Evolutionary conservation across 2,888 invertebrate genomes (phyloP), one percentile per base, ranked within the genome.

Genomic region (Brachyptera putata): DNA sequence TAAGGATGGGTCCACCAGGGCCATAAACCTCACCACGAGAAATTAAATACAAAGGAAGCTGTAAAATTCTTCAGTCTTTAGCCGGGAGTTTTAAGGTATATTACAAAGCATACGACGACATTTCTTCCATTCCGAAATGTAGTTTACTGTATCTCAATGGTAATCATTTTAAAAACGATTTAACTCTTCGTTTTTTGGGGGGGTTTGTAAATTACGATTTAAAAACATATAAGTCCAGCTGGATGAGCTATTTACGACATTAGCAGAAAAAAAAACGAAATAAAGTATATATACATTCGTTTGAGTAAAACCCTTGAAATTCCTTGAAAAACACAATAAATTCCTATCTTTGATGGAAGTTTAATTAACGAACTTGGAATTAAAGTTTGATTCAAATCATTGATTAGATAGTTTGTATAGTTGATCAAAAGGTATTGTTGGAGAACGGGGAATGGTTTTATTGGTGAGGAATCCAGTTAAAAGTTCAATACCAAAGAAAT

Each of bases 101-200:
- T 2, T 24, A 36, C 36, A 53, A 53, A 53, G 36, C 3, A n/a
- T 30, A 30, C 18, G 53, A n/a, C 53, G n/a, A 53, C 53, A 53
- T 53, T 53, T 53, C 14, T 36, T 18, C 36, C 36, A 53, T 53
- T 53, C 53, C 49, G 26, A 41, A 11, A 50, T 14, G 26, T 50
- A n/a, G 13, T 50, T 50, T 50, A 26, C 14, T 5, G 26, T n/a
- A 3, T 9, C 24, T 7, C 22, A n/a, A 16, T 11, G 30, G 49
- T 50, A 13, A 26, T 50, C n/a, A 30, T 16, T 50, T 50, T 4
- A 7, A 11, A 14, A 24, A 48, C 9, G 24, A 22, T 48, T 21
- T 21, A 24, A 48, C 13, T 48, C 21, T 21, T 24, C n/a, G n/a
- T n/a, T n/a, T n/a, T n/a, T n/a, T n/a, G n/a, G n/a, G n/a, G n/a